Evolutionary conservation across 2,797 vertebrate species (phyloP).

Genomic region (Novumbra hubbsi): DNA sequence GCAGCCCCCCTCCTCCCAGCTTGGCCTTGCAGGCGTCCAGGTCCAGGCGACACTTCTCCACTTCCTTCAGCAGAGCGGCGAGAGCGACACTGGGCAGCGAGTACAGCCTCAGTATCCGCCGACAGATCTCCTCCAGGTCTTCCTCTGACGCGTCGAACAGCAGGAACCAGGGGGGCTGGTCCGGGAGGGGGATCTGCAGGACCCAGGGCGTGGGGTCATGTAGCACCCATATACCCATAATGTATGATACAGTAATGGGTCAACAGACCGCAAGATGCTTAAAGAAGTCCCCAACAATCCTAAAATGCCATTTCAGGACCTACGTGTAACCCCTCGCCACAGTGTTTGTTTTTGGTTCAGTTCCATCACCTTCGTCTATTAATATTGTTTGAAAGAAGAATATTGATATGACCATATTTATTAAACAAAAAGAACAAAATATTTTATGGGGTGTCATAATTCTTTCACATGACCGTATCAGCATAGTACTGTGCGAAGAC

Average conservation of each 20-base stretch:
- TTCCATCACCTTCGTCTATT: no score
- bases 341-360: no score
- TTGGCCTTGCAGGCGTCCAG: constrained; percentile 34
- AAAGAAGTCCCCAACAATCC: no score
- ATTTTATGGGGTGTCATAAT: no score
- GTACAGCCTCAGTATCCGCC: constrained; percentile 79
- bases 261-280: no score
- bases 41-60: constrained; percentile 29
- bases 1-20: constrained; percentile 30
- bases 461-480: no score
- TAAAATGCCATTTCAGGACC: no score
- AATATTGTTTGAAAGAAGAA: no score
- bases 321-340: no score
- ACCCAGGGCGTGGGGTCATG: neutral
- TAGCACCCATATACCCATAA: neutral
- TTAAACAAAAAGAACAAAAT: no score
- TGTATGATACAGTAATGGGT: no score
- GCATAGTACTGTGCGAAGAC: neutral
- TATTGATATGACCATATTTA: no score
- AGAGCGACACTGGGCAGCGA: constrained; percentile 43
- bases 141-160: constrained; percentile 80
- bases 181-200: constrained; percentile 80
- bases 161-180: constrained; percentile 82
- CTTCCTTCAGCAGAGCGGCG: constrained; percentile 31
- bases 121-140: constrained; percentile 80